Evolutionary conservation across 2,113 vertebrate genomes (phyloP).

Genomic region (Amphiprion ocellaris): DNA sequence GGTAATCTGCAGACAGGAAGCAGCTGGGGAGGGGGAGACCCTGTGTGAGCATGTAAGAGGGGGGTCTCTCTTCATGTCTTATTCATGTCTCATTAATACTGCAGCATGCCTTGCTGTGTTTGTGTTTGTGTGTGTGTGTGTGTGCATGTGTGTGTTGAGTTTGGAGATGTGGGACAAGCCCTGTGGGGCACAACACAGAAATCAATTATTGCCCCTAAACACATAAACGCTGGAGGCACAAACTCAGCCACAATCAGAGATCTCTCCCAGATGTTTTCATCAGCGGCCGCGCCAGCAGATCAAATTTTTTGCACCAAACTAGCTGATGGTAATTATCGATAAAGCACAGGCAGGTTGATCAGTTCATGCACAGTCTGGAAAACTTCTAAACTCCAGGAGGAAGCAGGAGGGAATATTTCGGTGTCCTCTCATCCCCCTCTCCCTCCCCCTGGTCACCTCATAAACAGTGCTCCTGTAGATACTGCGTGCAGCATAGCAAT

Average conservation of each 20-base stretch:
- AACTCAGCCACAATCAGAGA: conserved; percentile 55
- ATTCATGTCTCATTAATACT: conserved; percentile 87
- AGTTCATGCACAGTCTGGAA: neutral
- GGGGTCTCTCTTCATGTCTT: conserved; percentile 85
- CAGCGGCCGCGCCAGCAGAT: conserved; percentile 25
- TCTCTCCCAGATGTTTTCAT: conserved; percentile 69
- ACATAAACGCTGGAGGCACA: conserved; percentile 76
- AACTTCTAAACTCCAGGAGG: conserved; percentile 32
- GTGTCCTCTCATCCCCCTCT: conserved; percentile 52
- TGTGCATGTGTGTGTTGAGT: conserved; percentile 25
- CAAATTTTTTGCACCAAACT: neutral
- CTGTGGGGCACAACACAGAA: conserved; percentile 77
- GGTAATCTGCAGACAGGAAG: conserved; percentile 86
- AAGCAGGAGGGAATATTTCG: conserved; percentile 20
- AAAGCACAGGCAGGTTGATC: neutral
- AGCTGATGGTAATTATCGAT: conserved; percentile 12
- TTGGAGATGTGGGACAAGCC: conserved; percentile 74
- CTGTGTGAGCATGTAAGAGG: conserved; percentile 78
- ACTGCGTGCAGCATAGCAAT: conserved; percentile 80
- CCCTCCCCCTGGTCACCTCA: conserved; percentile 52
- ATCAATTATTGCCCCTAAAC: conserved; percentile 84
- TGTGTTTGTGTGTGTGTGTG: conserved; percentile 37
- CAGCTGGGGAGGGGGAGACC: conserved; percentile 79
- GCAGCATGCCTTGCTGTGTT: conserved; percentile 72
- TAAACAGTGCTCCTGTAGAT: conserved; percentile 74